A percentile compares a stretch with the other conserved stretches of the same genome.
Conservation (phyloP, 2,113 vertebrate species). For the Balaenoptera acutorostrata region DNA sequence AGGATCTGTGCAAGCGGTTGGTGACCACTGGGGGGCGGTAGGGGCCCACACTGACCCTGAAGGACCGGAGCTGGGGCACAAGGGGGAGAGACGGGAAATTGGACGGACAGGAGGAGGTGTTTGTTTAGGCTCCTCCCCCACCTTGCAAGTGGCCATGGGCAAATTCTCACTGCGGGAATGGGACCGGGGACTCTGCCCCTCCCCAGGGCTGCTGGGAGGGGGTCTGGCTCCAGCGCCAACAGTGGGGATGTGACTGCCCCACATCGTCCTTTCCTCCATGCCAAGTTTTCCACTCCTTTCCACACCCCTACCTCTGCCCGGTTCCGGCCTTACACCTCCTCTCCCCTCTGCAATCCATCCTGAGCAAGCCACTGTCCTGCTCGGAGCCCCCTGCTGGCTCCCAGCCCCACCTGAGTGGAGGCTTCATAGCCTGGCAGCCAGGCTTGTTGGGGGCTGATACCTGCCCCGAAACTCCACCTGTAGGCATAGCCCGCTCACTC, state of each 20-base stretch:
- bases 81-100: not conserved
- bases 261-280: not conserved
- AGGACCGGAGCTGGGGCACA: fast-evolving
- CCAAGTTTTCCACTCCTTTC: not conserved
- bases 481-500: not conserved
- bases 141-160: not conserved
- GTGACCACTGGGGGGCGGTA: not conserved
- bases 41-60: not conserved
- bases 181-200: not conserved
- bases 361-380: not conserved
- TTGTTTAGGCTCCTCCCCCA: not conserved
- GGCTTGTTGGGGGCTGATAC: not conserved
- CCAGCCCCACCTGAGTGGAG: not conserved
- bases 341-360: not conserved
- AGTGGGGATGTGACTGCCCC: not conserved
- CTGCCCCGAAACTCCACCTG: not conserved
- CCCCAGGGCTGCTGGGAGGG: not conserved
- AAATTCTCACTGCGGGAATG: not conserved
- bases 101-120: not conserved
- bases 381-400: not conserved
- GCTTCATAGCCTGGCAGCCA: not conserved
- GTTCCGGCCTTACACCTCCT: not conserved
- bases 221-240: not conserved
- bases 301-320: not conserved
- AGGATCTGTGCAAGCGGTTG: not conserved